Evolutionary conservation across 2,797 vertebrate genomes (phyloP).

Genomic region (Gallirallus australis): DNA sequence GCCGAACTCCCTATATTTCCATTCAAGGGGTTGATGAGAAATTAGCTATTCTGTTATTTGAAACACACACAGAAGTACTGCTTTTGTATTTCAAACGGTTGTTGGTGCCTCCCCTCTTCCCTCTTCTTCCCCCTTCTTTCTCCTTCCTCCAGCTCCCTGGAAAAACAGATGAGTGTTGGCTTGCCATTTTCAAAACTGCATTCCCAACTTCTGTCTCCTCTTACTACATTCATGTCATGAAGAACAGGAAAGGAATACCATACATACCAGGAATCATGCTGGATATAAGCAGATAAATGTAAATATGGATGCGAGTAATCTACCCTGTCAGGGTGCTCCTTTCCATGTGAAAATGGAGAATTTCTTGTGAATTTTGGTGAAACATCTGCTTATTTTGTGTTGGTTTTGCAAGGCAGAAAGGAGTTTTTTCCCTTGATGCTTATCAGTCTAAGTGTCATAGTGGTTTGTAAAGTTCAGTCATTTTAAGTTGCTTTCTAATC

Average conservation of each 20-base stretch:
- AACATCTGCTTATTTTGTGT: accelerated
- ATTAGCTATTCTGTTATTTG: background rate
- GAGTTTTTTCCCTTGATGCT: background rate
- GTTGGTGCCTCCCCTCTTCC: background rate
- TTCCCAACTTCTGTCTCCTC: background rate
- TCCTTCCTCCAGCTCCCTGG: accelerated
- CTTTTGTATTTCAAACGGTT: background rate
- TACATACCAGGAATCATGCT: background rate
- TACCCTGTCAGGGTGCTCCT: background rate
- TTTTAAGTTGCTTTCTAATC: background rate
- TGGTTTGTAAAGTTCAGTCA: background rate
- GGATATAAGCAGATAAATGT: background rate
- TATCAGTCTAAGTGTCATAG: background rate
- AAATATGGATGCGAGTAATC: background rate
- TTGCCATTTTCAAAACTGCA: background rate
- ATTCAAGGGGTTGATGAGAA: background rate
- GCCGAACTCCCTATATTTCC: background rate
- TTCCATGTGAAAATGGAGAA: background rate
- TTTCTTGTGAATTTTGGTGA: background rate
- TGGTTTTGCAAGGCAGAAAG: background rate
- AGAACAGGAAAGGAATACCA: background rate
- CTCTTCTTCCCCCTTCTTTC: too few relatives aligned
- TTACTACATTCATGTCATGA: too few relatives aligned
- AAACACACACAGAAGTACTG: background rate
- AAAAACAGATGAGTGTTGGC: background rate